Conservation (phyloP, 2,113 vertebrate species). For the Sturnus vulgaris region DNA sequence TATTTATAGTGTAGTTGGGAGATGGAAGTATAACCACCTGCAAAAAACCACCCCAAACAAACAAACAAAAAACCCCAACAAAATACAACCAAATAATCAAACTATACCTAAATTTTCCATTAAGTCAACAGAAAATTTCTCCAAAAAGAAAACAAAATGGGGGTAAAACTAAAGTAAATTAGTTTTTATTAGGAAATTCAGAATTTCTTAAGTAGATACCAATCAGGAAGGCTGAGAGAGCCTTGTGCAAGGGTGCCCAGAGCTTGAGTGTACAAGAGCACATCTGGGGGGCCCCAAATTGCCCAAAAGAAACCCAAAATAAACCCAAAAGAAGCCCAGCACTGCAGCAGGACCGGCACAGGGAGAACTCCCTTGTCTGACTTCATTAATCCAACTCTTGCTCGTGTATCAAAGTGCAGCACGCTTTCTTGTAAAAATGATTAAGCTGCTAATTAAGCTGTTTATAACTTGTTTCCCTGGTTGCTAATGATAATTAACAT, state of each 20-base stretch:
- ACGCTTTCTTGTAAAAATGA: constrained; percentile 82
- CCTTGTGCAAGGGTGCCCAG: background rate
- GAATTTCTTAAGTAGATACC: background rate
- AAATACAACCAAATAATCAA: background rate
- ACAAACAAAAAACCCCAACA: accelerated
- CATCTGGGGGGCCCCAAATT: background rate
- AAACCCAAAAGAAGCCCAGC: background rate
- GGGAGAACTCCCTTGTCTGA: background rate
- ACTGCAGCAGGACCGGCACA: background rate
- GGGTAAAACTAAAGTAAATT: background rate
- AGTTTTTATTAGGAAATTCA: background rate
- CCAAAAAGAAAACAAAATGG: background rate
- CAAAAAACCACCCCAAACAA: background rate
- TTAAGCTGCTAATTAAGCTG: constrained; percentile 86
- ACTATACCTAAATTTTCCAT: background rate
- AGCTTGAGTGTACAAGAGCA: background rate
- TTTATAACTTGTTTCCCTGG: constrained; percentile 83
- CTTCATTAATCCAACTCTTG: constrained; percentile 71
- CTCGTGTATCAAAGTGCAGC: constrained; percentile 70
- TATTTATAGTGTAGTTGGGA: background rate
- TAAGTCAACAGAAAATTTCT: background rate
- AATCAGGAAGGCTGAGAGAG: background rate
- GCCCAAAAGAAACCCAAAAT: background rate
- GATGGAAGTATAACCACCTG: background rate
- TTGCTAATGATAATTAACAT: constrained; percentile 96